Percentiles rank a stretch among this genome's conserved stretches.
Evolutionary conservation across 2,888 invertebrate species (phyloP).

Genomic region (Emesis russula): DNA sequence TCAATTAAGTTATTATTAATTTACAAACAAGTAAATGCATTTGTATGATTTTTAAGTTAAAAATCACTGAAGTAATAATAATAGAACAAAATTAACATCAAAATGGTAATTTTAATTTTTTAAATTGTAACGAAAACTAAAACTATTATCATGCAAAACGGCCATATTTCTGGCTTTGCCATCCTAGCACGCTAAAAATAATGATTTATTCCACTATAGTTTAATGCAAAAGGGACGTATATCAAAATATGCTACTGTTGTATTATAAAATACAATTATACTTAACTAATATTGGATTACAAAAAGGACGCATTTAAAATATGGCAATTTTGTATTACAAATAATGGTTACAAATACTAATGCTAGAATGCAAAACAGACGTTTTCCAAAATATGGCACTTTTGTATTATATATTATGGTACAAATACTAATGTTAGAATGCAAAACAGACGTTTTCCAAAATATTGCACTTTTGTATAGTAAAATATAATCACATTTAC

Average conservation of each 20-base stretch:
- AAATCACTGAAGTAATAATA: constrained; percentile 55
- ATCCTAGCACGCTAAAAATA: constrained; percentile 61
- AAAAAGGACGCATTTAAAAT: constrained; percentile 34
- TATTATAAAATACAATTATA: constrained; percentile 37
- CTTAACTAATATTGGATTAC: constrained; percentile 39
- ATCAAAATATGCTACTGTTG: constrained; percentile 47
- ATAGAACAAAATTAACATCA: constrained; percentile 52
- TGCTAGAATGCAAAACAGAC: background rate
- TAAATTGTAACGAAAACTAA: constrained; percentile 56
- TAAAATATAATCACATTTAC: constrained; percentile 48
- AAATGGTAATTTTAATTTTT: constrained; percentile 43
- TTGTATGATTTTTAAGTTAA: constrained; percentile 41
- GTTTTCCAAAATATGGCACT: constrained; percentile 27
- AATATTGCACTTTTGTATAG: background rate
- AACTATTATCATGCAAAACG: constrained; percentile 43
- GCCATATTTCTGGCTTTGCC: constrained; percentile 58
- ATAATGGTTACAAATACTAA: background rate
- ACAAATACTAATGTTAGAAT: background rate
- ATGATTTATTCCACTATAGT: constrained; percentile 56
- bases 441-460: constrained; percentile 2
- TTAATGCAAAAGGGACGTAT: background rate
- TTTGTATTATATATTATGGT: constrained; percentile 24
- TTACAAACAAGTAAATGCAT: constrained; percentile 36
- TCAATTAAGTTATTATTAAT: constrained; percentile 46
- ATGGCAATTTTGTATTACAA: constrained; percentile 38